A percentile compares a stretch with the other conserved stretches of the same genome.
Evolutionary conservation across 2,888 invertebrate genomes (phyloP).

Genomic region (Gymnoscelis rufifasciata): DNA sequence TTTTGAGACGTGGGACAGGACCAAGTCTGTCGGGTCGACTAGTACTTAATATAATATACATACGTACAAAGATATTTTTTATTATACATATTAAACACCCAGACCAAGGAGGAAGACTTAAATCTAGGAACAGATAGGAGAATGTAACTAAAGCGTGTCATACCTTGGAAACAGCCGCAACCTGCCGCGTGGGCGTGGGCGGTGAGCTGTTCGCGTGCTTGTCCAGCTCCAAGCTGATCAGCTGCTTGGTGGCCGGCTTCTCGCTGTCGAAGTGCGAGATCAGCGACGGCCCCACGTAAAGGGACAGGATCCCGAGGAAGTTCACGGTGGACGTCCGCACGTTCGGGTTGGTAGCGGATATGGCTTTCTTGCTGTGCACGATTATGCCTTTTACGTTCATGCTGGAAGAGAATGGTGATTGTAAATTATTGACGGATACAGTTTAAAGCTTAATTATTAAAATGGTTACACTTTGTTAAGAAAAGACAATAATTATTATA

Average conservation of each 20-base stretch:
- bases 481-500: too few relatives aligned
- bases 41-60: too few relatives aligned
- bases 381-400: slow-evolving; percentile 86
- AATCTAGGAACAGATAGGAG: too few relatives aligned
- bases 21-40: too few relatives aligned
- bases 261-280: slow-evolving; percentile 93
- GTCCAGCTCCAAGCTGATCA: slow-evolving; percentile 91
- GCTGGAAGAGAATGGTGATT: slow-evolving; percentile 50
- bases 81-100: too few relatives aligned
- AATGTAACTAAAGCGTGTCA: too few relatives aligned
- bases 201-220: slow-evolving; percentile 87
- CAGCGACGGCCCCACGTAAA: slow-evolving; percentile 92
- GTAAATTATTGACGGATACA: too few relatives aligned
- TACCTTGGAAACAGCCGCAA: slow-evolving; percentile 65
- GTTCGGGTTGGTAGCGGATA: slow-evolving; percentile 90
- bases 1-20: too few relatives aligned
- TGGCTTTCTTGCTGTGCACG: slow-evolving; percentile 88
- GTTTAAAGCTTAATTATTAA: too few relatives aligned
- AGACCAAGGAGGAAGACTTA: too few relatives aligned
- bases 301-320: slow-evolving; percentile 86
- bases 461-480: too few relatives aligned
- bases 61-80: too few relatives aligned
- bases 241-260: slow-evolving; percentile 89
- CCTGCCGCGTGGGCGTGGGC: slow-evolving; percentile 85
- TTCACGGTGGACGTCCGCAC: slow-evolving; percentile 88